Evolutionary conservation across 2,797 vertebrate species (phyloP).

Genomic region (Lophius americanus): DNA sequence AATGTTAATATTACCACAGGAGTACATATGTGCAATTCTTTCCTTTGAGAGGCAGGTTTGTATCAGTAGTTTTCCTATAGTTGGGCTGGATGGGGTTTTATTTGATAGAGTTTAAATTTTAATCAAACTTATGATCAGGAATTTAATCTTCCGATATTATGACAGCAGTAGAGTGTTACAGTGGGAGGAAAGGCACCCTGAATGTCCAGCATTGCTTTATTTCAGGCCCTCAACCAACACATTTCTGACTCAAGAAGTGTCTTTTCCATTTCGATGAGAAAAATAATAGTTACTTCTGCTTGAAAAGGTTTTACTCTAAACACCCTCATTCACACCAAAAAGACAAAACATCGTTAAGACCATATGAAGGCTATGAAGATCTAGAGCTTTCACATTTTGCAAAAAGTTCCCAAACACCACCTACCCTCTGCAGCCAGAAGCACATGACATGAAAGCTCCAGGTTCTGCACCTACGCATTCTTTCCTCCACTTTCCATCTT

Average conservation of each 20-base stretch:
- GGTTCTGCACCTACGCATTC: background rate
- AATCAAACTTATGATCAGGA: conserved; percentile 8
- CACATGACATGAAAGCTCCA: background rate
- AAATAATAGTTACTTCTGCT: background rate
- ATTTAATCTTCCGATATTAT: conserved; percentile 26
- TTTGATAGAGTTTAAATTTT: conserved; percentile 1
- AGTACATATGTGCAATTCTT: background rate
- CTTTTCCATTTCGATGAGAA: conserved; percentile 25
- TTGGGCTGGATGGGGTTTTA: conserved; percentile 5
- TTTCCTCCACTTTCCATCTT: background rate
- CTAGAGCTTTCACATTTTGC: background rate
- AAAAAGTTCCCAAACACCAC: background rate
- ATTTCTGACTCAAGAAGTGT: conserved; percentile 53
- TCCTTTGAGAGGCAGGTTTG: no score
- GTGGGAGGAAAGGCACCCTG: conserved; percentile 1
- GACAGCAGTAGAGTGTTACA: conserved; percentile 27
- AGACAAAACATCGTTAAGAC: background rate
- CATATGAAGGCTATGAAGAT: background rate
- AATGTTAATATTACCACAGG: background rate
- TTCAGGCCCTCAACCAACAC: conserved; percentile 3
- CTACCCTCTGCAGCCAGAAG: background rate
- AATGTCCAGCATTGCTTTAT: conserved; percentile 62
- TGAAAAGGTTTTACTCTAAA: background rate
- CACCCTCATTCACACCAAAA: background rate
- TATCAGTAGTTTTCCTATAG: conserved; percentile 48